A percentile compares a stretch with the other conserved stretches of the same genome.
Conservation (phyloP, 2,113 vertebrate species). For the Rhinogobius similis region DNA sequence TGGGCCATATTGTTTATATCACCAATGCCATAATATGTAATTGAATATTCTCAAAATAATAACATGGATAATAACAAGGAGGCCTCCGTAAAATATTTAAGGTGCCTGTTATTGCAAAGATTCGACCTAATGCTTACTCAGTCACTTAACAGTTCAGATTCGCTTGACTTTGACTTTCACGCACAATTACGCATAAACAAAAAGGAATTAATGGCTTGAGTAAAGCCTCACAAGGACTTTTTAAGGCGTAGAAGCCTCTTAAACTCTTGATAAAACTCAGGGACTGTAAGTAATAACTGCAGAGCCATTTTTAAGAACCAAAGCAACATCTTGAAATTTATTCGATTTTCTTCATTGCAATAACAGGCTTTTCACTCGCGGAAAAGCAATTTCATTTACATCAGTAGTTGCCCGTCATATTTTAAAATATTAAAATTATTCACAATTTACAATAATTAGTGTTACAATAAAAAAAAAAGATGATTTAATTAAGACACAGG, state of each 20-base stretch:
- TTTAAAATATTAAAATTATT: constrained; percentile 92
- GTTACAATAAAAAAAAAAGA: constrained; percentile 85
- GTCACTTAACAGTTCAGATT: neutral
- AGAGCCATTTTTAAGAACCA: constrained; percentile 77
- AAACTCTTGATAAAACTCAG: constrained; percentile 29
- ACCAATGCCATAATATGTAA: neutral
- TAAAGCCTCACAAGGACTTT: constrained; percentile 27
- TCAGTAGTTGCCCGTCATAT: constrained; percentile 81
- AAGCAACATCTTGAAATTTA: constrained; percentile 86
- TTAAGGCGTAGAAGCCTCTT: constrained; percentile 7
- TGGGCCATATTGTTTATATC: neutral
- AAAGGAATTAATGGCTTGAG: constrained; percentile 37
- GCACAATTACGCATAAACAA: constrained; percentile 64
- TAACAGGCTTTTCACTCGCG: constrained; percentile 81
- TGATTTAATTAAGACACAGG: constrained; percentile 72
- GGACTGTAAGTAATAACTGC: constrained; percentile 75
- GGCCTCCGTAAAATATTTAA: constrained; percentile 13
- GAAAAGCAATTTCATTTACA: constrained; percentile 92
- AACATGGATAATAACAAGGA: no score
- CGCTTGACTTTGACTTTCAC: constrained; percentile 27
- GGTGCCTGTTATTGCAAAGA: neutral
- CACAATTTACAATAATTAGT: constrained; percentile 96
- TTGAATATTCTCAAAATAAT: neutral
- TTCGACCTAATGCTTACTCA: constrained; percentile 6
- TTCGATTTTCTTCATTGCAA: constrained; percentile 87